phyloP scores from a whole-genome alignment of 2,888 invertebrate genomes.

The Amblyteles armatorius region DNA sequence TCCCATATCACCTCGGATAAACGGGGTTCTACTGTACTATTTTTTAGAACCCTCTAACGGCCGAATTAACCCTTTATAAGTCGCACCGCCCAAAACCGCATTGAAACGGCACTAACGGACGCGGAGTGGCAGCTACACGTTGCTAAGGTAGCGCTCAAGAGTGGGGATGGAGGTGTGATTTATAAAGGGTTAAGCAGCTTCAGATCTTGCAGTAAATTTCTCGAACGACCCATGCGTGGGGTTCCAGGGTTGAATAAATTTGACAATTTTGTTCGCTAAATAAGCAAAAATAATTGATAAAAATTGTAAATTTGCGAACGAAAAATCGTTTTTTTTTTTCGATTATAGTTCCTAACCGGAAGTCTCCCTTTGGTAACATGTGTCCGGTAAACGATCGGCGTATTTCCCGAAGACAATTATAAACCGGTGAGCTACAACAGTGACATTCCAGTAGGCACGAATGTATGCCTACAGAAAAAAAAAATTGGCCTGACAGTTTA shows the following conservation, averaged over 20 bases:
- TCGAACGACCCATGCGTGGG: too few species aligned
- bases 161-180: too few species aligned
- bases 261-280: neutral
- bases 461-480: conserved; percentile 49
- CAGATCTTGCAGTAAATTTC: too few species aligned
- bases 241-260: too few species aligned
- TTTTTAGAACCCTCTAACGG: neutral
- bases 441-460: conserved; percentile 1
- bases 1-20: too few species aligned
- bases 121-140: too few species aligned
- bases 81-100: too few species aligned
- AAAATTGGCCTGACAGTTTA: conserved; percentile 84
- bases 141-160: too few species aligned
- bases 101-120: too few species aligned
- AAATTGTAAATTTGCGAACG: neutral
- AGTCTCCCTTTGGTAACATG: conserved; percentile 26
- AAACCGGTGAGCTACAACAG: conserved; percentile 67
- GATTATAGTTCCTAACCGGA: neutral
- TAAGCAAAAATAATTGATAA: neutral
- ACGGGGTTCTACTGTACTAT: neutral
- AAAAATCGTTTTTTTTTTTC: neutral
- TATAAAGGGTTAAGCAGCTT: too few species aligned
- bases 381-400: conserved; percentile 18
- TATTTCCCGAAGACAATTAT: conserved; percentile 68
- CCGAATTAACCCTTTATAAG: too few species aligned